These are phyloP conservation scores for Eristalis intricaria DNA, from an alignment of 2,888 invertebrate genomes.

Conservation along the genomic window DNA sequence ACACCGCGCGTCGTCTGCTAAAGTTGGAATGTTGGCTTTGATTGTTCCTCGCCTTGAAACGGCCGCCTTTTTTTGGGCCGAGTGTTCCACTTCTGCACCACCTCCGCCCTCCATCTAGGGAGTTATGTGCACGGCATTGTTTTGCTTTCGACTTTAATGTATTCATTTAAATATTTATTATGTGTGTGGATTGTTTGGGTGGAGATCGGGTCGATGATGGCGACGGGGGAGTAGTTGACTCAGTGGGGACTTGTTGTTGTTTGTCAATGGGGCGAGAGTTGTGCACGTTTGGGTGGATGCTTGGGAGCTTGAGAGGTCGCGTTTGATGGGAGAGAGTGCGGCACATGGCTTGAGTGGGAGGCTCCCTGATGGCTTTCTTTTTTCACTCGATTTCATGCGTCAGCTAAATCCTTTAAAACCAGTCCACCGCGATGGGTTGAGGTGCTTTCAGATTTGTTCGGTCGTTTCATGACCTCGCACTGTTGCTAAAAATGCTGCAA, in stretches of 20 bases:
- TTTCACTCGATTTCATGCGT: background rate
- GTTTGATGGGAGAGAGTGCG: background rate
- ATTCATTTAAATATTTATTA: slow-evolving; percentile 38
- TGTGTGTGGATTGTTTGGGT: slow-evolving; percentile 1
- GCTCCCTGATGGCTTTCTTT: background rate
- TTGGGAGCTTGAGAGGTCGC: background rate
- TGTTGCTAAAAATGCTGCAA: too few species aligned
- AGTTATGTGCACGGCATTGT: slow-evolving; percentile 7
- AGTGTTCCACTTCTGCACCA: slow-evolving; percentile 35
- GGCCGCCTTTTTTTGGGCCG: slow-evolving; percentile 27
- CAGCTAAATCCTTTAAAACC: too few species aligned
- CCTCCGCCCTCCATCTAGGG: slow-evolving; percentile 46
- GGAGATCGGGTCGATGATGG: background rate
- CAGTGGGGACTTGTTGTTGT: background rate
- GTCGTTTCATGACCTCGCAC: too few species aligned
- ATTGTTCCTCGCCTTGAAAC: slow-evolving; percentile 54
- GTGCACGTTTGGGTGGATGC: background rate
- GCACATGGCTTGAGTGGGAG: background rate
- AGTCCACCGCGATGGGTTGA: too few species aligned
- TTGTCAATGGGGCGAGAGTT: slow-evolving; percentile 20
- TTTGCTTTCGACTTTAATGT: slow-evolving; percentile 15
- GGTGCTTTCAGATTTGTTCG: background rate
- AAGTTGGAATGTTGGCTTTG: slow-evolving; percentile 40
- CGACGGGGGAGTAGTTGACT: too few species aligned
- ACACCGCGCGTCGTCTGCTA: slow-evolving; percentile 21